Evolutionary conservation across 2,113 vertebrate genomes (phyloP), one percentile per base, ranked within the genome.

Genomic region (Alosa alosa): DNA sequence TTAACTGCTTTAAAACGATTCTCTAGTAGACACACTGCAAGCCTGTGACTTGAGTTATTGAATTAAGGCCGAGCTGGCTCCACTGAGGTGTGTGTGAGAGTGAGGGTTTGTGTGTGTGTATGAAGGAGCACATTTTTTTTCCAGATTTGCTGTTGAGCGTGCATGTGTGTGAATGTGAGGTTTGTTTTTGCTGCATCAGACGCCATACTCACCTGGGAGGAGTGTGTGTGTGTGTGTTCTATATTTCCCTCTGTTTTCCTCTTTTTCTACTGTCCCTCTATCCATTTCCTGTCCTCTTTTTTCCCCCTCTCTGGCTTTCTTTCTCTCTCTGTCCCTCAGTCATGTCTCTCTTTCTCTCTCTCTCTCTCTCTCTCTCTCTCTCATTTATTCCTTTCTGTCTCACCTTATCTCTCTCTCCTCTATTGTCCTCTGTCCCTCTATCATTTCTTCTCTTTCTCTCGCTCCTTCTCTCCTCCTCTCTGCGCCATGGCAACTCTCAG

Each of bases 401-500:
- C 52, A 4, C 52, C 11, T 11, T 55, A 17, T 20, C 15, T 57
- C 52, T 18, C 52, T 57, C 0, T 17, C 17, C 22, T 64, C 22
- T 22, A 7, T 22, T 7, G n/a, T n/a, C 2, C 57, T 31, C 25
- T 25, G 1, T 68, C 25, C 13, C 64, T 31, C 64, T 31, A 10
- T 68, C n/a, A 25, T 25, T 31, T 13, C 31, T 20, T n/a, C 57
- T 60, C 57, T 6, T 20, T 60, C 57, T 60, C n/a, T 25, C 0
- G 6, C 2, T 31, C 10, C n/a, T 10, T 31, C 25, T 68, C 64
- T 68, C 64, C 9, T n/a, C 31, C 64, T 31, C 64, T 68, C 64
- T 93, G 93, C 91, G 92, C 93, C 91, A 90, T 90, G 91, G 91
- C 90, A 93, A 93, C 93, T 89, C 90, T 93, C 93, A 92, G 92